phyloP scores from a whole-genome alignment of 2,797 vertebrate species.

The Triplophysa yarkandensis region DNA sequence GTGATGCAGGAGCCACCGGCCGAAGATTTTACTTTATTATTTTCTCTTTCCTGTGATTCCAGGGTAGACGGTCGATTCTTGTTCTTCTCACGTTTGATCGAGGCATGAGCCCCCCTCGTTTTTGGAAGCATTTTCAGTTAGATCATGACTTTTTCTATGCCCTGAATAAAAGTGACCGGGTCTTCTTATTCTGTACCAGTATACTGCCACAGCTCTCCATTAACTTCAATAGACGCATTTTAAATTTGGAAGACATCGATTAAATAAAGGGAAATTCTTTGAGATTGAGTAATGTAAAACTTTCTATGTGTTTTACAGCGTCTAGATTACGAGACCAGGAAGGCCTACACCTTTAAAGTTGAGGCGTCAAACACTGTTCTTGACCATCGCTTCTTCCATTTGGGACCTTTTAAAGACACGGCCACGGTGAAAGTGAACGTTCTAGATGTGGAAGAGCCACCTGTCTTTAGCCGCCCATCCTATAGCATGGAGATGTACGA shows the following conservation, averaged over 20 bases:
- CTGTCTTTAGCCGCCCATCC: constrained; percentile 83
- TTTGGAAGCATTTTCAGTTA: constrained; percentile 21
- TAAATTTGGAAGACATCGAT: background rate
- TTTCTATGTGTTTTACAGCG: constrained; percentile 66
- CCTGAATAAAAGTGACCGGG: constrained; percentile 6
- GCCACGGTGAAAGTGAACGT: constrained; percentile 89
- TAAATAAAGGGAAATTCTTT: background rate
- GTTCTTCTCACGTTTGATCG: constrained; percentile 46
- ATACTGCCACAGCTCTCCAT: background rate
- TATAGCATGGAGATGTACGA: constrained; percentile 91
- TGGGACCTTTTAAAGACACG: constrained; percentile 89
- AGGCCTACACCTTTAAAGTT: constrained; percentile 88
- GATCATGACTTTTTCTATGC: constrained; percentile 15
- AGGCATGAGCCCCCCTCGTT: constrained; percentile 32
- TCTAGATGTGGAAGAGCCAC: constrained; percentile 87
- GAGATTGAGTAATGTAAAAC: background rate
- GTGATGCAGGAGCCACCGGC: constrained; percentile 22
- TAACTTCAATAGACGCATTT: background rate
- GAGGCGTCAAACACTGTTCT: constrained; percentile 85
- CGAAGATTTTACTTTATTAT: constrained; percentile 19
- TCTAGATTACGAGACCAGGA: constrained; percentile 90
- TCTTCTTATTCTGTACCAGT: background rate
- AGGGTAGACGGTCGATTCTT: constrained; percentile 8
- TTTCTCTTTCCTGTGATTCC: constrained; percentile 25
- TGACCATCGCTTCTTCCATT: constrained; percentile 84